Evolutionary conservation across 2,113 vertebrate genomes (phyloP).

Genomic region (Macquaria australasica): DNA sequence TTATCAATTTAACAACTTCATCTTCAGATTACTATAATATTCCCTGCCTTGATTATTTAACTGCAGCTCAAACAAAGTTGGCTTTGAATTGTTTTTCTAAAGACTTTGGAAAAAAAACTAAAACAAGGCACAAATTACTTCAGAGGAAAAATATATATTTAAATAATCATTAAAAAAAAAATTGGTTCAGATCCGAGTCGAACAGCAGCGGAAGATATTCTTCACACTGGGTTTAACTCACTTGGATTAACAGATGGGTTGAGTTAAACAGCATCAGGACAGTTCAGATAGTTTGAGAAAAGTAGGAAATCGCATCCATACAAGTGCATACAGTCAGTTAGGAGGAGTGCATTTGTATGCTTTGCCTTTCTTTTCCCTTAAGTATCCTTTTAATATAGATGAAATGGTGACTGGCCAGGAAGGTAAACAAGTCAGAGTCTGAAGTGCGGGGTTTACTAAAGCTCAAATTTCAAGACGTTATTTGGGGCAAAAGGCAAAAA

Average conservation of each 20-base stretch:
- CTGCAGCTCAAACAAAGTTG: not conserved
- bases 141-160: not conserved
- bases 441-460: not conserved
- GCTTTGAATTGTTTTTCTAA: not conserved
- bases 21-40: not conserved
- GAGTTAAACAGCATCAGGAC: not conserved
- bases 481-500: not conserved
- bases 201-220: not conserved
- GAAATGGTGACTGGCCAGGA: not conserved
- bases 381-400: not conserved
- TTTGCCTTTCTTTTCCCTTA: constrained; percentile 11
- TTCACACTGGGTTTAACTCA: not conserved
- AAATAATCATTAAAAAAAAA: constrained; percentile 21
- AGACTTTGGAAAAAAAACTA: constrained; percentile 2
- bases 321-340: not conserved
- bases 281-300: not conserved
- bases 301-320: not conserved
- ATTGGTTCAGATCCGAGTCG: constrained; percentile 1
- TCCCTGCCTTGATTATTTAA: constrained; percentile 12
- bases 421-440: constrained; percentile 1
- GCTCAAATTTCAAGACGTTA: not conserved
- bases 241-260: not conserved
- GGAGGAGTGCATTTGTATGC: not conserved
- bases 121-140: constrained; percentile 67
- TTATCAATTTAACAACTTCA: constrained; percentile 2